phyloP scores from a whole-genome alignment of 1,140 invertebrate species.

The Hestina assimilis region DNA sequence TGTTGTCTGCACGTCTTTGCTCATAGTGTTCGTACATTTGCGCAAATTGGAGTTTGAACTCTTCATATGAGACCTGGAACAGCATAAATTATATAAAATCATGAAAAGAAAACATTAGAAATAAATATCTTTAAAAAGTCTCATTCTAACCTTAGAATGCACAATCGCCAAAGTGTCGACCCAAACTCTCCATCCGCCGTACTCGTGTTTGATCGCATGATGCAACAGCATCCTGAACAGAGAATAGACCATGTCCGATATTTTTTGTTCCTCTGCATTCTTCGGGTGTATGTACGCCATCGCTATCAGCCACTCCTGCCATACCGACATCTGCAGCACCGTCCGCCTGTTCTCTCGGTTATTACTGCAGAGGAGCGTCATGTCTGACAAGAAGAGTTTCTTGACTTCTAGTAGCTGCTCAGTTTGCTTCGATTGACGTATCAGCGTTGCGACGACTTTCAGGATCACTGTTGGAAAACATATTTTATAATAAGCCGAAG shows the following conservation, averaged over 20 bases:
- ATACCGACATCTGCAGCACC: slow-evolving; percentile 99
- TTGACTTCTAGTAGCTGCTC: slow-evolving; percentile 96
- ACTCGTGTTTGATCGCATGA: slow-evolving; percentile 99
- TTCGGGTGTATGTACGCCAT: slow-evolving; percentile 99
- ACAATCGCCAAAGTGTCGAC: slow-evolving; percentile 99
- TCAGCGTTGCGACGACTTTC: slow-evolving; percentile 98
- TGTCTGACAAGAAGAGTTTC: slow-evolving; percentile 97
- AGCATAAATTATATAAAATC: not conserved
- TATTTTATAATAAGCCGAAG: not conserved
- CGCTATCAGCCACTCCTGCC: slow-evolving; percentile 99
- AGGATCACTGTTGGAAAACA: slow-evolving; percentile 89
- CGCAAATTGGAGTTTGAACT: slow-evolving; percentile 96
- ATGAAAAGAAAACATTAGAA: no score
- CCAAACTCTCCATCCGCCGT: slow-evolving; percentile 99
- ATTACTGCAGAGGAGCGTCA: slow-evolving; percentile 97
- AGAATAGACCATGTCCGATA: slow-evolving; percentile 98
- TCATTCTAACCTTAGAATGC: slow-evolving; percentile 93
- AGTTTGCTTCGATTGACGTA: slow-evolving; percentile 96
- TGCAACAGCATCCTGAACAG: slow-evolving; percentile 97
- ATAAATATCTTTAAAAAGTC: no score
- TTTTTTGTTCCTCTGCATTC: slow-evolving; percentile 96
- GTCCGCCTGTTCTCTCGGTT: slow-evolving; percentile 98
- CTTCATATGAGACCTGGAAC: slow-evolving; percentile 93
- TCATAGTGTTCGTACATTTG: slow-evolving; percentile 99
- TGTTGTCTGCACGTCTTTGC: slow-evolving; percentile 93